Conservation (phyloP, 2,797 vertebrate genomes). For the Botia almorhae region DNA sequence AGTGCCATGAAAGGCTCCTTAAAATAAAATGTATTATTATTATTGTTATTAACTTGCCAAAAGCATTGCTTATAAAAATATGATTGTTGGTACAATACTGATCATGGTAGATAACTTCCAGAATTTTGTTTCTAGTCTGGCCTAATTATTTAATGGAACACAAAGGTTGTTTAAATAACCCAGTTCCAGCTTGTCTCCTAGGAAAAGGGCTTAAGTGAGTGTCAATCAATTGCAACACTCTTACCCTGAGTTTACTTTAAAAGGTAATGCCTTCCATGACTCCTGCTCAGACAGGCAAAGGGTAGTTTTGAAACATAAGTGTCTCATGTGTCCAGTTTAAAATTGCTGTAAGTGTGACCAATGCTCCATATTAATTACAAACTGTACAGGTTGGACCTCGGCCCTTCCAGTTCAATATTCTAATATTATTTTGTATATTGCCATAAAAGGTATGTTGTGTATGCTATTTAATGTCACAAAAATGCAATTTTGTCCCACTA, state of each 20-base stretch:
- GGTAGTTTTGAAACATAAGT: background rate
- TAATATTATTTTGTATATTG: too few species aligned
- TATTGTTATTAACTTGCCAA: background rate
- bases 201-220: slow-evolving; percentile 47
- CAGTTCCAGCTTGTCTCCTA: slow-evolving; percentile 47
- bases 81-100: background rate
- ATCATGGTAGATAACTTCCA: slow-evolving; percentile 22
- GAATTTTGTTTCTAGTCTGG: slow-evolving; percentile 40
- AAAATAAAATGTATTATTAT: too few species aligned
- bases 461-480: too few species aligned
- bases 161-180: slow-evolving; percentile 56
- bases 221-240: slow-evolving; percentile 57
- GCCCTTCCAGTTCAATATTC: background rate
- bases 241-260: slow-evolving; percentile 68
- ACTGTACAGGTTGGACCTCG: background rate
- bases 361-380: background rate
- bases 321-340: background rate
- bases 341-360: background rate
- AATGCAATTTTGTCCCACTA: too few species aligned
- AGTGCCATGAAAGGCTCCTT: too few species aligned
- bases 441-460: too few species aligned
- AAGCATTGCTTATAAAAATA: background rate
- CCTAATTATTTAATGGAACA: slow-evolving; percentile 63
- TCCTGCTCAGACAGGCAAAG: background rate
- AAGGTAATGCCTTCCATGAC: slow-evolving; percentile 33